Evolutionary conservation across 2,113 vertebrate species (phyloP).

Genomic region (Aspidoscelis tigris): DNA sequence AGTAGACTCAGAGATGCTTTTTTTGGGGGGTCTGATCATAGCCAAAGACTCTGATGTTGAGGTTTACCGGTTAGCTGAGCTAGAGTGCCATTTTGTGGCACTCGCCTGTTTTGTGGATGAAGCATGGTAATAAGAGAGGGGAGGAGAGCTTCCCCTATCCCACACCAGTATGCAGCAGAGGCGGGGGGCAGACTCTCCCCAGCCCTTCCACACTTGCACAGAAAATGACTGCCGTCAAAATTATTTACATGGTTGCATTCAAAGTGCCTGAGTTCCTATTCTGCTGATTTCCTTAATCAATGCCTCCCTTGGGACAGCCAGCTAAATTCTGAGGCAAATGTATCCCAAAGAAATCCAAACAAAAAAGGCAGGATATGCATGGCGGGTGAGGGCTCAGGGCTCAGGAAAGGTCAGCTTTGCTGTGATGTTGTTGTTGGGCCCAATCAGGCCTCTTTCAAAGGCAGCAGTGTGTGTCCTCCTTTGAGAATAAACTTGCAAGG

Average conservation of each 20-base stretch:
- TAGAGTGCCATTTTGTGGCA: no score
- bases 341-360: background rate
- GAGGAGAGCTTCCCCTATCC: no score
- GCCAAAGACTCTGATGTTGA: no score
- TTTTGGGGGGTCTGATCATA: no score
- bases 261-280: background rate
- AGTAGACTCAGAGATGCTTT: no score
- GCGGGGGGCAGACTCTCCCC: background rate
- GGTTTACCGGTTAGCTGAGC: no score
- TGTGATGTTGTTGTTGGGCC: fast-evolving
- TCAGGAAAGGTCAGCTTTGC: background rate
- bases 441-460: background rate
- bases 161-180: background rate
- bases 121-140: background rate
- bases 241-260: background rate
- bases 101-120: background rate
- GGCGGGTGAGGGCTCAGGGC: background rate
- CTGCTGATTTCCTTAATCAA: background rate
- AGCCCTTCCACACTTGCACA: background rate
- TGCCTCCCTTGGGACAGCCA: background rate
- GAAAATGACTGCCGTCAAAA: no score
- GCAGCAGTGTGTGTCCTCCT: background rate
- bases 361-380: background rate
- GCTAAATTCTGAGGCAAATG: background rate
- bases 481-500: background rate